phyloP scores from a whole-genome alignment of 92 coral and sea anemone species.

The Anthopleura xanthogrammica region DNA sequence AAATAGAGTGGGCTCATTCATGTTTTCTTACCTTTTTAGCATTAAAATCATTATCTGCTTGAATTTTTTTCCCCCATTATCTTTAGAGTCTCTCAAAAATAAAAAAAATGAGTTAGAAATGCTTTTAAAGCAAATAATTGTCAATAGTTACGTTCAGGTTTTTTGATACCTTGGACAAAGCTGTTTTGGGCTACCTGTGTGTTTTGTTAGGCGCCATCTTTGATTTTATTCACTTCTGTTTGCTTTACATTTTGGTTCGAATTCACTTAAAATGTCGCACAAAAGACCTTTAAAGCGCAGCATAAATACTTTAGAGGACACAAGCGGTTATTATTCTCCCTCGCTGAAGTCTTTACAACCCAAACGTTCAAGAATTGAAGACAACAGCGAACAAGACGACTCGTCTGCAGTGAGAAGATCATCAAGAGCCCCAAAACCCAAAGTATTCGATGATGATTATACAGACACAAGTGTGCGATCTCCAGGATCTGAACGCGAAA shows the following conservation, averaged over 20 bases:
- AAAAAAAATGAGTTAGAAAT: not conserved
- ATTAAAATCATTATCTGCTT: not conserved
- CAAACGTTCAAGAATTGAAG: slow-evolving; percentile 44
- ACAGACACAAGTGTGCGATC: slow-evolving; percentile 29
- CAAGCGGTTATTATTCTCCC: slow-evolving; percentile 13
- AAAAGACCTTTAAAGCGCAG: slow-evolving; percentile 67
- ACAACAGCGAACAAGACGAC: slow-evolving; percentile 1
- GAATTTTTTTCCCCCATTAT: not conserved
- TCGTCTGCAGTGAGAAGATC: slow-evolving; percentile 66
- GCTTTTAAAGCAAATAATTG: not conserved
- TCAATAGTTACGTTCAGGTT: not conserved
- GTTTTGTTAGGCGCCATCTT: slow-evolving; percentile 9
- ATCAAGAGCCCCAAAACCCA: slow-evolving; percentile 96
- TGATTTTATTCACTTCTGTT: not conserved
- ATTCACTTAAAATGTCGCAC: slow-evolving; percentile 56
- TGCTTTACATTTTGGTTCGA: not conserved
- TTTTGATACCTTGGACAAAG: not conserved
- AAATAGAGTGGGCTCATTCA: not conserved
- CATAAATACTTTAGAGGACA: slow-evolving; percentile 38
- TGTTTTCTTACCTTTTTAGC: not conserved
- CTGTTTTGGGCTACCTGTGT: not conserved
- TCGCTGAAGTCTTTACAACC: slow-evolving; percentile 16
- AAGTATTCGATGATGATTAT: slow-evolving; percentile 70
- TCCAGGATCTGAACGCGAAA: slow-evolving; percentile 9
- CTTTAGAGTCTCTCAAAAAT: not conserved